Evolutionary conservation across 2,888 invertebrate genomes (phyloP).

Genomic region (Hirtodrosophila trivittata): DNA sequence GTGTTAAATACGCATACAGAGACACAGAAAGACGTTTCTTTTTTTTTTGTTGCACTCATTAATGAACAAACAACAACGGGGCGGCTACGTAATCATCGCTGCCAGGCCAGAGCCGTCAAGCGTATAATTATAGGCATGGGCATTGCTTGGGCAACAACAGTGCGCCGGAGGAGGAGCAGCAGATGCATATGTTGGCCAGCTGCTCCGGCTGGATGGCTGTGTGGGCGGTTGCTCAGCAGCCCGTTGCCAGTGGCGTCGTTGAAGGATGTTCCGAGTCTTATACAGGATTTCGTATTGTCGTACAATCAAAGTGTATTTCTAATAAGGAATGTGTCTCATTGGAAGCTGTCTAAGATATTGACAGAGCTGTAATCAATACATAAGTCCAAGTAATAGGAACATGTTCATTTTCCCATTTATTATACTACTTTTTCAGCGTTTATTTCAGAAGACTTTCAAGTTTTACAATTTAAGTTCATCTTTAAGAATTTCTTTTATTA

Average conservation of each 20-base stretch:
- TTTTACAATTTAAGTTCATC: too few species aligned
- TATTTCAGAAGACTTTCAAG: too few species aligned
- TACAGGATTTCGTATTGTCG: too few species aligned
- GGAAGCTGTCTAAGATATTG: too few species aligned
- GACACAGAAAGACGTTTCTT: conserved; percentile 26
- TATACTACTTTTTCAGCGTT: too few species aligned
- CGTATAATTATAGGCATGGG: conserved; percentile 66
- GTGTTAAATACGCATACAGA: conserved; percentile 26
- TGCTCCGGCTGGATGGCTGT: conserved; percentile 20
- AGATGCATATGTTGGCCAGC: conserved; percentile 13
- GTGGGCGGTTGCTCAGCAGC: conserved; percentile 26
- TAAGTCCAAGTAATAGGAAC: too few species aligned
- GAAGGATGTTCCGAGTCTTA: conserved; percentile 22
- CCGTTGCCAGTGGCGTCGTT: conserved; percentile 48
- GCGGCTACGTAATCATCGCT: conserved; percentile 68
- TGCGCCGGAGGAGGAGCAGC: not conserved
- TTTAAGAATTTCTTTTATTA: too few species aligned
- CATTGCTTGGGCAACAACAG: conserved; percentile 4
- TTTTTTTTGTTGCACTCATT: conserved; percentile 74
- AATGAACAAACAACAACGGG: conserved; percentile 72
- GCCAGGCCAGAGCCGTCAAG: conserved; percentile 65
- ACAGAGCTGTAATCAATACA: too few species aligned
- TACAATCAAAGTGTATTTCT: not conserved
- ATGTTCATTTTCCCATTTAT: too few species aligned
- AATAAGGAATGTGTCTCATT: not conserved